Base-by-base conservation (phyloP, 2,113 vertebrate genomes). In the Cairina moschata region DNA sequence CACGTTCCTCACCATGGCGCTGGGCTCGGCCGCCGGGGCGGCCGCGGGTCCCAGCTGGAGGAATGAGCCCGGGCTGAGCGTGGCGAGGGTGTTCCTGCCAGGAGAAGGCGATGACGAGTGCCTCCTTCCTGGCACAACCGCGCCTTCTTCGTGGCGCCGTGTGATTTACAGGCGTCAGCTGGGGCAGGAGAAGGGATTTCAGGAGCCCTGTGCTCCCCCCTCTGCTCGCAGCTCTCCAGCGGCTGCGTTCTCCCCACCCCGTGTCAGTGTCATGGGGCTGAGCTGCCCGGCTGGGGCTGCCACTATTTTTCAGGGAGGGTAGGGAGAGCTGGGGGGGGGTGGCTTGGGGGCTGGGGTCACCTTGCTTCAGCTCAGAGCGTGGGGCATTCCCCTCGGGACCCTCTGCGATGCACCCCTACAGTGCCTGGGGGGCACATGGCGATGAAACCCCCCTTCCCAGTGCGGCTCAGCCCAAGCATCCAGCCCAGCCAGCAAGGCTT, bases 1-100 rank as follows among this genome's bases (percentile, higher is more conserved):
- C 93, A 99, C 93, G 31, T 99, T 99, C 52, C 98, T 98, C 97
- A 99, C 99, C 99, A 99, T 99, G 96, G 65, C 94, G 83, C 79
- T 44, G 17, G 38, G n/a, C 40, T 34, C 38, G 60, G 3, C 1
- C 23, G 28, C 44, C 60, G 42, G 23, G 50, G 9, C 5, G 71
- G 79, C 56, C 2, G 17, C 1, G 4, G 67, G 29, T 48, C 55
- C 85, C 11, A 32, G 48, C 68, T 1, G 22, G 66, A 9, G 1
- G 44, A 38, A 55, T 8, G 42, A 26, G 34, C 52, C 36, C 0
- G 1, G 25, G 31, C 4, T 0, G 42, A 54, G 75, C 3, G 8
- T 3, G 36, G 5, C 1, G 1, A 78, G 58, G 3, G 1, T 3
- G 71, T 6, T 52, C 80, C 95, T 95, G 86, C 32, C 56, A 65